Conservation (phyloP, 2,888 invertebrate species). For the Netelia inedita region DNA sequence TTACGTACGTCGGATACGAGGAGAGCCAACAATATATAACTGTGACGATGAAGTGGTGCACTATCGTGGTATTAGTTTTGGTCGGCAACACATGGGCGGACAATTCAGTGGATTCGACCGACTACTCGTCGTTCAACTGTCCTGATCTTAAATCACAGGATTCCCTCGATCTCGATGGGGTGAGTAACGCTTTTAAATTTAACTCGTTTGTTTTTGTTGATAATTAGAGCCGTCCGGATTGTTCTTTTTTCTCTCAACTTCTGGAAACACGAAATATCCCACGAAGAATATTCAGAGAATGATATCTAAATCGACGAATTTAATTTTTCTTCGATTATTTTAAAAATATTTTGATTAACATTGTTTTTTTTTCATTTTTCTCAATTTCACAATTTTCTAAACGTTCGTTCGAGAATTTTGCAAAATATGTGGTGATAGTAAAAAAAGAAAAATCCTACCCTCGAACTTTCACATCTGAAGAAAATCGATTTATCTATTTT, state of each 20-base stretch:
- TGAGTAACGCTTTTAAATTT: conserved; percentile 54
- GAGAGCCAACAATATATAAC: conserved; percentile 11
- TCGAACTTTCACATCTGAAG: no score
- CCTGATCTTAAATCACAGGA: conserved; percentile 76
- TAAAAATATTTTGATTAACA: no score
- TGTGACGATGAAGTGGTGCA: conserved; percentile 75
- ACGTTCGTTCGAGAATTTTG: no score
- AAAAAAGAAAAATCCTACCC: no score
- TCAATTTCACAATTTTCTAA: no score
- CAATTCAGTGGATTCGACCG: conserved; percentile 71
- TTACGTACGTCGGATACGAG: conserved; percentile 11
- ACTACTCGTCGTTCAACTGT: conserved; percentile 71
- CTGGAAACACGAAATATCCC: neutral
- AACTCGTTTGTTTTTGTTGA: neutral
- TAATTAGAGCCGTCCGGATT: neutral
- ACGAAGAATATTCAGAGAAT: neutral
- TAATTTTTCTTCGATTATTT: no score
- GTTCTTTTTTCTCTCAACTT: neutral
- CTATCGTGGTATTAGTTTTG: conserved; percentile 73
- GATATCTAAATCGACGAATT: neutral
- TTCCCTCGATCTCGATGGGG: conserved; percentile 77
- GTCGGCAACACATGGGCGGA: conserved; percentile 76
- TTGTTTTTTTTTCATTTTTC: no score
- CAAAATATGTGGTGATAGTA: no score
- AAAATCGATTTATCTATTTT: no score